phyloP scores from a whole-genome alignment of 2,113 vertebrate genomes.

The Peucedramus taeniatus region DNA sequence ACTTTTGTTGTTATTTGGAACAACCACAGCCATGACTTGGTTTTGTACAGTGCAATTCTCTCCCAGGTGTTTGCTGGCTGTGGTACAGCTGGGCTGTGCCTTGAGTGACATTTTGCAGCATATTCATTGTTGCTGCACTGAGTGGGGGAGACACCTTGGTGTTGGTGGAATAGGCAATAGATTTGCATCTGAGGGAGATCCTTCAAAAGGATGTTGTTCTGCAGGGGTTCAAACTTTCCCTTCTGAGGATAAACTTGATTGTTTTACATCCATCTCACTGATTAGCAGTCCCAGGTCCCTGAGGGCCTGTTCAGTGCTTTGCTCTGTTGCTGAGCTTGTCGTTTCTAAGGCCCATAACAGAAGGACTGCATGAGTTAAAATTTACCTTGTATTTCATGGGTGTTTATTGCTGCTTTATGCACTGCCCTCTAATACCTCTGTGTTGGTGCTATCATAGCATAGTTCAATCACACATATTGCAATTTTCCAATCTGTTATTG shows the following conservation, averaged over 20 bases:
- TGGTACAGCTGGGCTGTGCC: not conserved
- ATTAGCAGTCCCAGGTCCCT: not conserved
- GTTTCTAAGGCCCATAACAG: not conserved
- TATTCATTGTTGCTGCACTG: not conserved
- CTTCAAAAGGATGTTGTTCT: not conserved
- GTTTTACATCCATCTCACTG: not conserved
- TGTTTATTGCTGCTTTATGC: not conserved
- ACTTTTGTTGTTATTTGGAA: not conserved
- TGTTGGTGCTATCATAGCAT: not conserved
- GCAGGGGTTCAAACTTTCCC: not conserved
- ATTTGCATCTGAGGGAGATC: not conserved
- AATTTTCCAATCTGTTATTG: not conserved
- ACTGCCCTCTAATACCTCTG: not conserved
- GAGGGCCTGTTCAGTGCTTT: not conserved
- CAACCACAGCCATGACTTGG: not conserved
- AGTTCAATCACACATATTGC: not conserved
- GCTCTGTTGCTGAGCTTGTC: not conserved
- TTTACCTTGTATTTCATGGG: not conserved
- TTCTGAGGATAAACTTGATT: not conserved
- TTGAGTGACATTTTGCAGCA: not conserved
- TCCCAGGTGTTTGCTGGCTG: not conserved
- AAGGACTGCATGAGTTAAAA: not conserved
- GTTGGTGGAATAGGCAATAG: not conserved
- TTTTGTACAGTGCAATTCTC: not conserved
- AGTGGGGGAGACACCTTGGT: not conserved